Conservation (phyloP, 2,113 vertebrate genomes). For the Lonchura striata region DNA sequence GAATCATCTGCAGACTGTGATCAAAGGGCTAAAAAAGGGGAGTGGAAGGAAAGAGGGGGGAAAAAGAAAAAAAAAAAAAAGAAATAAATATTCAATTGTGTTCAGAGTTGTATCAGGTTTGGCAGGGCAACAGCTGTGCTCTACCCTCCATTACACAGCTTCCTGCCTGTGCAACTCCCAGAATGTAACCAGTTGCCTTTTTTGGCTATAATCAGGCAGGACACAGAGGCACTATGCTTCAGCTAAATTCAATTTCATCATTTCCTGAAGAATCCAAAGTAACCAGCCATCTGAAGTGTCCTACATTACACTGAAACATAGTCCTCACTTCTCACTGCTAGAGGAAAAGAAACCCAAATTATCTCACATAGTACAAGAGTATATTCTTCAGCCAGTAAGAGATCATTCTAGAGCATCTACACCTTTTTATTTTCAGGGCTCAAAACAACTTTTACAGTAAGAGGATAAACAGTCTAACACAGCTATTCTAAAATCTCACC, state of each 20-base stretch:
- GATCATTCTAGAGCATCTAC: neutral
- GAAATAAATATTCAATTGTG: conserved; percentile 3
- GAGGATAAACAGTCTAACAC: neutral
- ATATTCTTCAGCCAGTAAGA: neutral
- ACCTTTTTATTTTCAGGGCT: neutral
- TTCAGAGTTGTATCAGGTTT: conserved; percentile 42
- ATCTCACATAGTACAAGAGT: neutral
- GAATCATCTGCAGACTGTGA: neutral
- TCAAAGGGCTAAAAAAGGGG: conserved; percentile 14
- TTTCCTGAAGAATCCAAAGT: conserved; percentile 78
- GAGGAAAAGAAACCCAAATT: neutral
- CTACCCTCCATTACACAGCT: conserved; percentile 57
- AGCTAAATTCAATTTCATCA: conserved; percentile 74
- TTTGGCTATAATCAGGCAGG: conserved; percentile 78
- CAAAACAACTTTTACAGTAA: neutral
- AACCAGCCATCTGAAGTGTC: conserved; percentile 67
- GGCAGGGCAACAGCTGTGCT: conserved; percentile 46
- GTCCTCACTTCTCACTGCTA: neutral
- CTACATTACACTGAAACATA: conserved; percentile 36
- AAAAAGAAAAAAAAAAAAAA: neutral
- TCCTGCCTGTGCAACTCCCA: conserved; percentile 71
- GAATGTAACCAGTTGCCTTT: conserved; percentile 78
- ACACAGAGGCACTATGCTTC: conserved; percentile 57
- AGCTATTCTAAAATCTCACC: neutral
- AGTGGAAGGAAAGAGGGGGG: neutral